Conservation (phyloP, 2,888 invertebrate genomes). For the Xanthorhoe designata region DNA sequence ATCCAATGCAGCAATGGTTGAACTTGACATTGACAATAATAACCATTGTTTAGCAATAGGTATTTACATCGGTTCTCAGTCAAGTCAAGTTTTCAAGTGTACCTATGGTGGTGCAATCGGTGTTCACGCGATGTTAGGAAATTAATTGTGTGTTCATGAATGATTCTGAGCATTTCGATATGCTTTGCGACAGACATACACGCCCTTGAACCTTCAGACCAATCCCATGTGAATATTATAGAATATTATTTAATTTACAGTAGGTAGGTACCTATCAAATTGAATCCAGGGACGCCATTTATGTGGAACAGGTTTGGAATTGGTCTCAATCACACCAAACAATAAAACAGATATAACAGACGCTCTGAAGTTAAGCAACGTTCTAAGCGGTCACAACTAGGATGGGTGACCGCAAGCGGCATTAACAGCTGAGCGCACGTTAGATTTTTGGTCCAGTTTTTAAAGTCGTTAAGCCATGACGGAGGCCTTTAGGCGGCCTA, state of each 20-base stretch:
- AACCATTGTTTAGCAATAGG: slow-evolving; percentile 39
- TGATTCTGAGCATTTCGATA: slow-evolving; percentile 21
- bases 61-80: slow-evolving; percentile 31
- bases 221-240: slow-evolving; percentile 25
- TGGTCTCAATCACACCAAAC: too few relatives aligned
- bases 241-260: not conserved
- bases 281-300: not conserved
- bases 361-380: too few relatives aligned
- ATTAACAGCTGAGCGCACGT: too few relatives aligned
- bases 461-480: too few relatives aligned
- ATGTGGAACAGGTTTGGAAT: too few relatives aligned
- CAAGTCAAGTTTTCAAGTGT: slow-evolving; percentile 25
- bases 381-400: too few relatives aligned
- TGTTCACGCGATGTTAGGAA: slow-evolving; percentile 35
- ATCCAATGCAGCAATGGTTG: slow-evolving; percentile 33
- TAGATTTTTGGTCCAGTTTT: too few relatives aligned
- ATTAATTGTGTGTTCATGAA: slow-evolving; percentile 24
- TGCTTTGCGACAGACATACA: slow-evolving; percentile 23
- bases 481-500: too few relatives aligned
- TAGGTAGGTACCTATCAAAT: not conserved
- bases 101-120: slow-evolving; percentile 27
- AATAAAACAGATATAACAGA: too few relatives aligned
- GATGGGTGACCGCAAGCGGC: too few relatives aligned
- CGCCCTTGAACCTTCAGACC: not conserved
- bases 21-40: slow-evolving; percentile 42